phyloP scores from a whole-genome alignment of 37 sponge, comb jelly and placozoan species.

The Eunapius fragilis region DNA sequence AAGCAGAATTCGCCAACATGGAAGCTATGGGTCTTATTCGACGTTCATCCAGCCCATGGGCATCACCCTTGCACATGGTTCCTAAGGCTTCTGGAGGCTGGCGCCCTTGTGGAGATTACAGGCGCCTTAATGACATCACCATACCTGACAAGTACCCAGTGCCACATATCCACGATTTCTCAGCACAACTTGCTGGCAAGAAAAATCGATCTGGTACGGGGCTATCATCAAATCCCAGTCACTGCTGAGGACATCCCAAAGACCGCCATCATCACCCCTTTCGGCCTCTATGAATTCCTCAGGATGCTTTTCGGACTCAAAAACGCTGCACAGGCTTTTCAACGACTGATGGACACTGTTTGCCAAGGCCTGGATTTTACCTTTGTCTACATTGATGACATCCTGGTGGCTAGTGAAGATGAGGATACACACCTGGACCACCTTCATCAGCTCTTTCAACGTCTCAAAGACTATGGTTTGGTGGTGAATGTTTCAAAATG shows the following conservation, averaged over 20 bases:
- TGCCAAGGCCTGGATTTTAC: constrained; percentile 2
- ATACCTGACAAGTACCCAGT: constrained; percentile 29
- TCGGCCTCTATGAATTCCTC: constrained; percentile 10
- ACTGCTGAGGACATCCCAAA: constrained; percentile 22
- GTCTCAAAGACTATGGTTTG: constrained; percentile 41
- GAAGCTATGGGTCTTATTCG: constrained; percentile 33
- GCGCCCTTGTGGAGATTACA: constrained; percentile 57
- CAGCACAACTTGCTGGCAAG: not conserved
- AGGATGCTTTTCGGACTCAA: constrained; percentile 41
- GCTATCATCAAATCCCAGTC: constrained; percentile 53
- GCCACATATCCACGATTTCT: constrained; percentile 33
- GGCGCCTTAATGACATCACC: constrained; percentile 20
- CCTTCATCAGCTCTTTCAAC: constrained; percentile 29
- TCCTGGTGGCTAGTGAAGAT: constrained; percentile 17
- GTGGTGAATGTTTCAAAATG: constrained; percentile 50
- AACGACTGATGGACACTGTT: constrained; percentile 37
- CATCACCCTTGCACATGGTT: constrained; percentile 57
- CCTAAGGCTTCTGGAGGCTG: constrained; percentile 50
- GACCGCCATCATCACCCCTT: constrained; percentile 13
- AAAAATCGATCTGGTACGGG: constrained; percentile 17
- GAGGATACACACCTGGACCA: constrained; percentile 47
- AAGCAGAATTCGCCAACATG: constrained; percentile 39
- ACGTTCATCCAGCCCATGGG: constrained; percentile 31
- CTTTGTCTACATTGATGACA: constrained; percentile 19
- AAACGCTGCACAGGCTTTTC: constrained; percentile 41